phyloP scores from a whole-genome alignment of 2,888 invertebrate species.

The Erebia epiphron region DNA sequence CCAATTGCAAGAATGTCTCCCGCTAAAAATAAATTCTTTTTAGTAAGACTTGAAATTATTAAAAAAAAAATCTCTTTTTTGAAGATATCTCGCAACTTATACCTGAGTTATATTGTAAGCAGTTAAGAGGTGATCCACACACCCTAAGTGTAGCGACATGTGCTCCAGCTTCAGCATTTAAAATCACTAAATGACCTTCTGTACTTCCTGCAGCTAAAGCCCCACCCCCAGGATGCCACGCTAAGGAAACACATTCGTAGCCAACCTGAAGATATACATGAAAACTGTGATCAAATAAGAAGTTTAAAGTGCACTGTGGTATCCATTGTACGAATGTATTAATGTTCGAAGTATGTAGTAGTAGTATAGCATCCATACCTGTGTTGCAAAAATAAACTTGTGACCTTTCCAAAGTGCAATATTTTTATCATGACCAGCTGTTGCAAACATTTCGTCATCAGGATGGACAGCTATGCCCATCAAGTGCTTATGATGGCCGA shows the following conservation, averaged over 20 bases:
- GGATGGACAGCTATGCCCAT: conserved; percentile 95
- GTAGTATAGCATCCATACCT: conserved; percentile 76
- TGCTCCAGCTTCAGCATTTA: conserved; percentile 93
- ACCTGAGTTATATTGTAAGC: conserved; percentile 95
- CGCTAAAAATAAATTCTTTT: conserved; percentile 78
- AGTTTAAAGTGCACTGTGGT: not conserved
- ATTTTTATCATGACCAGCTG: conserved; percentile 95
- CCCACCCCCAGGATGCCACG: conserved; percentile 94
- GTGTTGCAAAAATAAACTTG: conserved; percentile 93
- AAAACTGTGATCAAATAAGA: not conserved
- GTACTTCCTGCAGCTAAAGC: conserved; percentile 94
- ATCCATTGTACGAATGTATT: too few species aligned
- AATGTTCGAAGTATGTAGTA: not conserved
- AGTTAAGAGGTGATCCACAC: conserved; percentile 93
- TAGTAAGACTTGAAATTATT: not conserved
- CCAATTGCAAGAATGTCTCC: conserved; percentile 95
- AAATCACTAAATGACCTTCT: conserved; percentile 93
- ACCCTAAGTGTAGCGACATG: conserved; percentile 93
- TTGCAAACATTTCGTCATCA: conserved; percentile 94
- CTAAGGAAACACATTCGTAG: conserved; percentile 93
- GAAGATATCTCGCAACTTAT: not conserved
- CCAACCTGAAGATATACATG: conserved; percentile 80
- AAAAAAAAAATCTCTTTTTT: not conserved
- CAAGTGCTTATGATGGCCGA: conserved; percentile 94
- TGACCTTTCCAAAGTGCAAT: conserved; percentile 96